These are phyloP conservation scores for Stenodema calcarata DNA, from an alignment of 2,888 invertebrate genomes.

Conservation along the genomic window DNA sequence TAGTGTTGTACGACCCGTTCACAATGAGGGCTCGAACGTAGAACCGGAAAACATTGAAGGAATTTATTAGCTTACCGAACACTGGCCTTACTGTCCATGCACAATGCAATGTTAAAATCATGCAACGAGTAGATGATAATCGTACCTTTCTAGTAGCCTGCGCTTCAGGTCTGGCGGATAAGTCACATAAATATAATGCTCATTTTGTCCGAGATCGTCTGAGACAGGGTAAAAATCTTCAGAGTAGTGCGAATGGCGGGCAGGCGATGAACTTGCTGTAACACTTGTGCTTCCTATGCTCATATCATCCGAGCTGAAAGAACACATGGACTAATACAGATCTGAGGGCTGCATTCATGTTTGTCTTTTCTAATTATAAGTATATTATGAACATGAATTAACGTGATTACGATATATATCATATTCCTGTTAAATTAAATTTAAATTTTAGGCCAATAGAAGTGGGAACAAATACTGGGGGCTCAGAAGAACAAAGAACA, in stretches of 20 bases:
- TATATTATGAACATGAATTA: too few relatives aligned
- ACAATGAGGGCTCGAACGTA: too few relatives aligned
- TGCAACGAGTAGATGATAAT: slow-evolving; percentile 46
- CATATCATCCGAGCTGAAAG: slow-evolving; percentile 71
- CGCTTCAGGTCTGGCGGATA: slow-evolving; percentile 87
- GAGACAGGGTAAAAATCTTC: slow-evolving; percentile 62
- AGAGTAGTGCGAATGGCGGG: slow-evolving; percentile 61
- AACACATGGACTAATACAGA: too few relatives aligned
- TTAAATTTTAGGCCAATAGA: neutral
- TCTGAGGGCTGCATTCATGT: too few relatives aligned
- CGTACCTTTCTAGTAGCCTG: slow-evolving; percentile 79
- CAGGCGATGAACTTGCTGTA: slow-evolving; percentile 71
- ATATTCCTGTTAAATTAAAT: too few relatives aligned
- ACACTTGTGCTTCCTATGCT: slow-evolving; percentile 73
- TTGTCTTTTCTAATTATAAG: too few relatives aligned
- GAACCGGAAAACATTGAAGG: too few relatives aligned
- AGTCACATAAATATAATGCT: slow-evolving; percentile 84
- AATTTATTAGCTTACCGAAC: too few relatives aligned
- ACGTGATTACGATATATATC: too few relatives aligned
- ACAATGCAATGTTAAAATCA: neutral
- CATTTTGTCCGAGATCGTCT: slow-evolving; percentile 59
- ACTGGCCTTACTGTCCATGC: neutral
- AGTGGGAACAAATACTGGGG: too few relatives aligned
- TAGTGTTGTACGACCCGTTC: too few relatives aligned
- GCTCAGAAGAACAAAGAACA: too few relatives aligned